Base-by-base conservation (phyloP, 2,888 invertebrate species). In the Merodon equestris region DNA sequence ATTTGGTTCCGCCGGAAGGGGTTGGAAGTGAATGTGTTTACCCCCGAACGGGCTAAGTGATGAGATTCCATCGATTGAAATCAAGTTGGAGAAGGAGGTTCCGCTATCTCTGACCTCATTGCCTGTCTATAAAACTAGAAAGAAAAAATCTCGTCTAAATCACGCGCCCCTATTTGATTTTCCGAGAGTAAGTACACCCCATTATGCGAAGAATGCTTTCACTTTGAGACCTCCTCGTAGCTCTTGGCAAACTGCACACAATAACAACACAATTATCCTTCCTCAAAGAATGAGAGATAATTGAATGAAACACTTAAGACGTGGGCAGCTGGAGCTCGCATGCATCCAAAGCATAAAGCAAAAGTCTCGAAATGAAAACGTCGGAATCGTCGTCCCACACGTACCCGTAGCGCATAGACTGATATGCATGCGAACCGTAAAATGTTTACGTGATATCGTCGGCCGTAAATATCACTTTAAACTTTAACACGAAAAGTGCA, bases 381-480 rank as follows among this genome's bases (percentile, higher is more conserved):
- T n/a, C n/a, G n/a, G n/a, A n/a, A n/a, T n/a, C n/a, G n/a, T n/a
- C n/a, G n/a, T n/a, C n/a, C n/a, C n/a, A 44, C 71, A 48, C 42
- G 48, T 61, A 61, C 40, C 36, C 68, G 47, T 70, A 42, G 58
- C 54, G 54, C 54, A 51, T 66, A 61, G 60, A 48, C 72, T 57
- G 57, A 50, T 68, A 74, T 79, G 73, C 74, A 79, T 79, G 60
- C 45, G 74, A 73, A 60, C 68, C 68, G 70, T 79, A 73, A 79
- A 79, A 68, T 79, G 74, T 74, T 79, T 73, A 74, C 79, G 73
- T 79, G 79, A 70, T 74, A 70, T 64, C 58, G 58, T 74, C 63
- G 79, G 73, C 70, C 68, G 79, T 79, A 79, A 79, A 79, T 74
- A 74, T 61, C 74, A 79, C 74, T 79, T 79, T 73, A 74, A 79